phyloP scores from a whole-genome alignment of 2,797 vertebrate species.

The Heteromormyrus szaboi region DNA sequence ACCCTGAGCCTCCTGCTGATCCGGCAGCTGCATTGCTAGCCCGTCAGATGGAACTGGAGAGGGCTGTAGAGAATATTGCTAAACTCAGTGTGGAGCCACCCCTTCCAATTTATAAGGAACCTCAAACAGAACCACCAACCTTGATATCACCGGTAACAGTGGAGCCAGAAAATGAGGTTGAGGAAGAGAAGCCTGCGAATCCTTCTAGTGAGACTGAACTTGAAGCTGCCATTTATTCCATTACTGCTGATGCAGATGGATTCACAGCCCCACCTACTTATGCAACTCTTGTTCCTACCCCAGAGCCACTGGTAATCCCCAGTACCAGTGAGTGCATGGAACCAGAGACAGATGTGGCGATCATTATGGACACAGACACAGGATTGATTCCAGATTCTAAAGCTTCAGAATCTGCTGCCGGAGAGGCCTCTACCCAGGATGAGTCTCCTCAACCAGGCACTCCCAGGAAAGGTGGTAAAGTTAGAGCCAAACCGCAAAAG shows the following conservation, averaged over 20 bases:
- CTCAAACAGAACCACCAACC: constrained; percentile 52
- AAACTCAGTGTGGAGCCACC: constrained; percentile 77
- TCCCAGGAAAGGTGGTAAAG: constrained; percentile 71
- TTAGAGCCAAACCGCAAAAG: constrained; percentile 69
- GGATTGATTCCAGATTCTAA: constrained; percentile 56
- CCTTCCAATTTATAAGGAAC: constrained; percentile 71
- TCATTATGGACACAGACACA: constrained; percentile 62
- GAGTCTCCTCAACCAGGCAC: constrained; percentile 51
- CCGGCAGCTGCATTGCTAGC: constrained; percentile 76
- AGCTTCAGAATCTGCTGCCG: constrained; percentile 49
- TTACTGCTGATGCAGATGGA: constrained; percentile 79
- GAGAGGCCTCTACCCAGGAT: constrained; percentile 46
- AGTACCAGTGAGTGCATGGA: constrained; percentile 72
- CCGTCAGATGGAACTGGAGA: constrained; percentile 87
- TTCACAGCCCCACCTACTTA: constrained; percentile 79
- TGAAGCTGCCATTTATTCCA: constrained; percentile 94
- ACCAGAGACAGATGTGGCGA: constrained; percentile 70
- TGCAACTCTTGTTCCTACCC: constrained; percentile 58
- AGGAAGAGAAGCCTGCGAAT: constrained; percentile 80
- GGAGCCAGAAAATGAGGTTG: constrained; percentile 60
- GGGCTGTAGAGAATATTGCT: constrained; percentile 92
- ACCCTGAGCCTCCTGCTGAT: constrained; percentile 62
- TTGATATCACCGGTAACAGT: constrained; percentile 54
- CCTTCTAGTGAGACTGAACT: constrained; percentile 93
- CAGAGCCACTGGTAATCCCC: constrained; percentile 61